A percentile compares a stretch with the other conserved stretches of the same genome.
These are phyloP conservation scores for Daubentonia madagascariensis DNA, from an alignment of 2,113 vertebrate species.

Conservation along the genomic window DNA sequence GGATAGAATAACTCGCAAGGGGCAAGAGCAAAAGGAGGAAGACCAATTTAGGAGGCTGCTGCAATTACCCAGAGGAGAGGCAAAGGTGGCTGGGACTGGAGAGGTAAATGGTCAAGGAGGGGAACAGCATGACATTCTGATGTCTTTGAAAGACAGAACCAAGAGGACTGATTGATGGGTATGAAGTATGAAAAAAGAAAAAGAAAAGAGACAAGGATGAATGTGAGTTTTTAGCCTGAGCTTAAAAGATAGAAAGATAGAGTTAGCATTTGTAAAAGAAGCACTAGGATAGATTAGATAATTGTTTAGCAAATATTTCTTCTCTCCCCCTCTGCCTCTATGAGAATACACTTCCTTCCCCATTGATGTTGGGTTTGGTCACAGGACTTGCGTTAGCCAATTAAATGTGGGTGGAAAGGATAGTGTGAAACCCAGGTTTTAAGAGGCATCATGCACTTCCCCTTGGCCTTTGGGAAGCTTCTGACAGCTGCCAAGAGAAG, in stretches of 20 bases:
- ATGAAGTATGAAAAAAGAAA: background rate
- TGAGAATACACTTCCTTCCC: background rate
- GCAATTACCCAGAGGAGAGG: background rate
- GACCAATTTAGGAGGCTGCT: background rate
- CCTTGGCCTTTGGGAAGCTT: background rate
- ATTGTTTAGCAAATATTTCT: background rate
- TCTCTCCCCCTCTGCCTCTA: fast-evolving
- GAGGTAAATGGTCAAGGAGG: background rate
- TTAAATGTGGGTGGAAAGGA: background rate
- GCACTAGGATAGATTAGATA: background rate
- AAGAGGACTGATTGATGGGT: background rate
- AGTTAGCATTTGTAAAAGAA: background rate
- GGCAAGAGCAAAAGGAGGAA: background rate
- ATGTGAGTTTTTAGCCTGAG: background rate
- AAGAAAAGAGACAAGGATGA: background rate
- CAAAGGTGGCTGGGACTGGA: background rate
- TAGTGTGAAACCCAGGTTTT: background rate
- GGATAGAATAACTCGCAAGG: background rate
- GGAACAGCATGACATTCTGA: background rate
- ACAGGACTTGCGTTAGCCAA: background rate
- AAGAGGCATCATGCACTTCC: background rate
- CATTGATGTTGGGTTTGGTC: background rate
- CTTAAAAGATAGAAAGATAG: background rate
- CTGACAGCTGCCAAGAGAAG: background rate
- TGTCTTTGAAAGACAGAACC: background rate